Evolutionary conservation across 1,140 invertebrate species (phyloP), one percentile per base, ranked within the genome.

Genomic region (Parasteatoda tepidariorum): DNA sequence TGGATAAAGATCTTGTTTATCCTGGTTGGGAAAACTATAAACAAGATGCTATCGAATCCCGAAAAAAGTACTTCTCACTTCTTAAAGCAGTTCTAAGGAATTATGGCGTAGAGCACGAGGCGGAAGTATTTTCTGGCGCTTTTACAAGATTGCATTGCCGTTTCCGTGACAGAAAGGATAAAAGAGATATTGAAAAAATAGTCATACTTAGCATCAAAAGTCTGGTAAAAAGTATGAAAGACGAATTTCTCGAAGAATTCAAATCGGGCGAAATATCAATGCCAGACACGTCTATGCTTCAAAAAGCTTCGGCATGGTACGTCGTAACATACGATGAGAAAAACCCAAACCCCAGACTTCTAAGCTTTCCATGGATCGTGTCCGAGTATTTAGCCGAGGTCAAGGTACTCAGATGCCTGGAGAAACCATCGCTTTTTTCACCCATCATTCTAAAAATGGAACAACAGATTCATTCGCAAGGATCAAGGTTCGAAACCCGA

Each of bases 91-190:
- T 88, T 18, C 57, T 87, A 59, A 62, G 87, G 18, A 70, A 57
- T 38, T 87, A 86, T 41, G 87, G 87, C 11, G 85, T 88, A 26
- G 84, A 67, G 33, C 24, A 66, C n/a, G 75, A 79, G 28, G 48
- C 61, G 22, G 75, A 79, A 66, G 59, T 86, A 18, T 86, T 88
- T 61, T 85, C 85, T 34, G 79, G 83, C 7, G 33, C 67, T 48
- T 84, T 83, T 54, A 54, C 64, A 30, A 85, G 64, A n/a, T 54
- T 82, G 11, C 71, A 85, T 64, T 62, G 57, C 11, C 33, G 48
- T n/a, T 73, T 71, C n/a, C 28, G 22, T 15, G 33, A 55, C 13
- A 22, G 57, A 48, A 68, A 79, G 9, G 73, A 84, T 79, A 31
- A 28, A 22, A 7, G 6, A 30, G 83, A 79, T 18, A 71, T 48